Base-by-base conservation (phyloP, 2,888 invertebrate genomes). In the Drosophila colorata region DNA sequence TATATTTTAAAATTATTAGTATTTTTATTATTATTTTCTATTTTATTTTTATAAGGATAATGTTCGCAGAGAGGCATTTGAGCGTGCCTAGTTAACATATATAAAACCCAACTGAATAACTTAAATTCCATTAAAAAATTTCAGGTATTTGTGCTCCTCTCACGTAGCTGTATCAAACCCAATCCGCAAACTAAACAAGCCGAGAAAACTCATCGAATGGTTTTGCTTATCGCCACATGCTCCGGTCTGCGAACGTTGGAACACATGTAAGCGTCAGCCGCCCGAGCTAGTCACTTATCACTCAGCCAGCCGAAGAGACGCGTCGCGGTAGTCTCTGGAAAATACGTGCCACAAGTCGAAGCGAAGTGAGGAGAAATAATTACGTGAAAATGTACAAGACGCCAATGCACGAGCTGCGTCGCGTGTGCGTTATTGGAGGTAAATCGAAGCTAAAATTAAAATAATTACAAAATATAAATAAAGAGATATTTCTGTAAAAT, bases 361-460 rank as follows among this genome's bases (percentile, higher is more conserved):
- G 31, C 6, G 13, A 37, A 47, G 53, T 37, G 14, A 37, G 23
- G 16, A 8, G 9, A 37, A 51, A 51, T 11, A 16, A 33, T 41
- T 9, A 28, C 31, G 6, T 9, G 2, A 60, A 63, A 38, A 82
- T 85, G 80, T 70, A 65, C 14, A 75, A 80, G 59, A 67, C 48
- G 25, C 71, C 78, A 43, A 76, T 83, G 47, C 63, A 73, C 55
- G 72, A 84, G 37, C 80, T 79, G 46, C 70, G 81, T 53, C 83
- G 90, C 41, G 89, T 91, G 13, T 95, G 95, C 64, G 95, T 98
- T 33, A 95, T 98, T 83, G 98, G 98, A 23, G 82, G 82, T 87
- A 60, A 86, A 23, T 16, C 2, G 20, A 9, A 13, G 38, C 14
- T 11, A 25, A 16, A 2, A 18, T 35, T 0, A 1, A 23, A 25